phyloP scores from a whole-genome alignment of 2,113 vertebrate genomes.

The Lichenostomus cassidix region DNA sequence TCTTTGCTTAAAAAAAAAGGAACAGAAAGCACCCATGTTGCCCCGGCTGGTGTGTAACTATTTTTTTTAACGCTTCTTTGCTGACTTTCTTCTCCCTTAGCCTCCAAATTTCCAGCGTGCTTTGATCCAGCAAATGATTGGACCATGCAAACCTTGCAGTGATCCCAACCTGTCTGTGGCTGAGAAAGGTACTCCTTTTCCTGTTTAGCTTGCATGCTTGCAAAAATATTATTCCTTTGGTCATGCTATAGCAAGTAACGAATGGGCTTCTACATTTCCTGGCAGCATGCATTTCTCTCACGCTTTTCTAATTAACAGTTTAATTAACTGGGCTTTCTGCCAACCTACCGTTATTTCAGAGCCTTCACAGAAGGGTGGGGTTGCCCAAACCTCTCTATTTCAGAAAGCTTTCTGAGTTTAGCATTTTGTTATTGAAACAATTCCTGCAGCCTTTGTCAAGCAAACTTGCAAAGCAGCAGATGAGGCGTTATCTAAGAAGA shows the following conservation, averaged over 20 bases:
- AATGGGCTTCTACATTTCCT: background rate
- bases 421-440: background rate
- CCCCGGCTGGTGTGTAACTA: background rate
- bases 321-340: slow-evolving; percentile 34
- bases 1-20: background rate
- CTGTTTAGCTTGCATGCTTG: background rate
- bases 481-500: background rate
- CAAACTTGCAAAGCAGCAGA: background rate
- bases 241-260: background rate
- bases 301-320: slow-evolving; percentile 26
- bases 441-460: background rate
- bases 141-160: slow-evolving; percentile 93
- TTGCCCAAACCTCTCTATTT: background rate
- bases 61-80: background rate
- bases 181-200: slow-evolving; percentile 86
- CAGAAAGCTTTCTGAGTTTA: background rate
- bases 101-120: slow-evolving; percentile 93
- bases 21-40: background rate
- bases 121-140: slow-evolving; percentile 93
- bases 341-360: background rate
- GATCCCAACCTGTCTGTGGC: slow-evolving; percentile 90
- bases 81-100: slow-evolving; percentile 68
- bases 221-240: background rate
- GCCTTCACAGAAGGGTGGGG: background rate
- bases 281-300: slow-evolving; percentile 1